Conservation (phyloP, 2,888 invertebrate genomes). For the Acheta domesticus region DNA sequence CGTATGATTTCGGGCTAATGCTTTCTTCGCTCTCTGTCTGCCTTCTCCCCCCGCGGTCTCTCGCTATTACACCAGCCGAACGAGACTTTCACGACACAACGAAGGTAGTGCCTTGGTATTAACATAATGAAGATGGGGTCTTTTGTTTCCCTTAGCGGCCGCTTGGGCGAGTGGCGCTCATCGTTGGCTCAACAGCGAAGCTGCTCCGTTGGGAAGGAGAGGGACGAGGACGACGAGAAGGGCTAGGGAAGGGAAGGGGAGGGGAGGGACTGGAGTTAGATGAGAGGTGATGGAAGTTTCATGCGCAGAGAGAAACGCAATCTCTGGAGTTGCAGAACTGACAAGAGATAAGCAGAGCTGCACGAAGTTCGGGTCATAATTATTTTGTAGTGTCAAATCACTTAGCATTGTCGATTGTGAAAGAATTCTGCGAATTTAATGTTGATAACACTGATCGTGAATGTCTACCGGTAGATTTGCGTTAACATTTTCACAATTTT, state of each 20-base stretch:
- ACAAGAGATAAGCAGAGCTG: not conserved
- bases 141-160: slow-evolving; percentile 18
- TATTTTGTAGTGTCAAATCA: no score
- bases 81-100: not conserved
- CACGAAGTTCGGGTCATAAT: no score
- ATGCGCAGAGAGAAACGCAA: not conserved
- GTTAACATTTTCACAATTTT: no score
- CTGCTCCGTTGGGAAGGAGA: no score
- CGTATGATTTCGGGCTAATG: not conserved
- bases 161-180: not conserved
- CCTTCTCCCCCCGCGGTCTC: not conserved
- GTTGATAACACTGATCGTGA: no score
- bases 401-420: no score
- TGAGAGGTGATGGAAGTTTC: not conserved
- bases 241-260: no score
- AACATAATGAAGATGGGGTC: slow-evolving; percentile 18
- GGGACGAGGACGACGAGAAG: no score
- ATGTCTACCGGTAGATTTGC: no score
- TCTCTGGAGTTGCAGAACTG: not conserved
- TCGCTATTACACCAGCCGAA: slow-evolving; percentile 18
- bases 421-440: no score
- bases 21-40: not conserved
- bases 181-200: not conserved
- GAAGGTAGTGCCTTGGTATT: slow-evolving; percentile 1
- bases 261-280: no score